Evolutionary conservation across 2,113 vertebrate species (phyloP).

Genomic region (Ellobius talpinus): DNA sequence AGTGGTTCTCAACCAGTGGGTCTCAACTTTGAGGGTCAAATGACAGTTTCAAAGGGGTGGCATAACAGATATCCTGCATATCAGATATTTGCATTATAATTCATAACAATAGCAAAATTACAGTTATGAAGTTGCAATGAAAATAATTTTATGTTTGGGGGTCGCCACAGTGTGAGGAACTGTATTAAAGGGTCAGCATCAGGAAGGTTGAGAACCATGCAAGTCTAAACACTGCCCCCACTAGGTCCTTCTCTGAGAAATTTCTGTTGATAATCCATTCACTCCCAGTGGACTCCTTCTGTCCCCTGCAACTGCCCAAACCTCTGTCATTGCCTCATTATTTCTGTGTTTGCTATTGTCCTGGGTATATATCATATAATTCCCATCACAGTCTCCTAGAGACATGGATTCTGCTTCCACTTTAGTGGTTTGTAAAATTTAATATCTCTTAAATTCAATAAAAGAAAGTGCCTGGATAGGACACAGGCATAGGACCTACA

Average conservation of each 20-base stretch:
- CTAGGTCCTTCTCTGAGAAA: not conserved
- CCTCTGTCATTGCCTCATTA: not conserved
- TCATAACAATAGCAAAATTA: not conserved
- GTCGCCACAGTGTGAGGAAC: not conserved
- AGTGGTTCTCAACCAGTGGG: not conserved
- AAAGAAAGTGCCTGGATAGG: not conserved
- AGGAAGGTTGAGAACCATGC: not conserved
- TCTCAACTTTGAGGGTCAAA: not conserved
- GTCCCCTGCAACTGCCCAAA: not conserved
- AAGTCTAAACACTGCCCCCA: not conserved
- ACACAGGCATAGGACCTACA: not conserved
- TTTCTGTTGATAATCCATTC: not conserved
- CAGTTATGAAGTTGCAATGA: not conserved
- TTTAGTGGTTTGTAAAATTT: not conserved
- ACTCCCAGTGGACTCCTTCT: not conserved
- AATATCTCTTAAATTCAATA: constrained; percentile 15
- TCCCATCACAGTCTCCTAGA: not conserved
- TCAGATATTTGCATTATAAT: not conserved
- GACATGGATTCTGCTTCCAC: not conserved
- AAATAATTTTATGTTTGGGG: not conserved
- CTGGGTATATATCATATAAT: not conserved
- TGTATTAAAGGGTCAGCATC: not conserved
- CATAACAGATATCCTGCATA: not conserved
- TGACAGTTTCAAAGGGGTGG: not conserved
- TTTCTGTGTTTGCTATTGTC: not conserved